phyloP scores from a whole-genome alignment of 1,140 invertebrate genomes.

The Teleopsis dalmanni region DNA sequence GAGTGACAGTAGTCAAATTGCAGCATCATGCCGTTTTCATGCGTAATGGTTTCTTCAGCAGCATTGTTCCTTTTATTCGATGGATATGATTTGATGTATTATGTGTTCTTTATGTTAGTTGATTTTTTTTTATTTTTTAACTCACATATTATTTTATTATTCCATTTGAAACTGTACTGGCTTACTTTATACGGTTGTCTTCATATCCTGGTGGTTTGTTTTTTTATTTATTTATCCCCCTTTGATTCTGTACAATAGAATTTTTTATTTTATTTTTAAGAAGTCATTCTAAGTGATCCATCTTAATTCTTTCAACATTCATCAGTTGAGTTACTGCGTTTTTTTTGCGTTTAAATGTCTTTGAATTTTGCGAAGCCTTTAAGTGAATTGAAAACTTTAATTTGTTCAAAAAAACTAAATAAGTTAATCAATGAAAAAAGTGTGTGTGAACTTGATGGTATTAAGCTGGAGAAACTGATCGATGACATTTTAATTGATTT shows the following conservation, averaged over 20 bases:
- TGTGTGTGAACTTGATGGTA: not conserved
- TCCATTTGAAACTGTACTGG: too few relatives aligned
- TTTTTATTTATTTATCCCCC: too few relatives aligned
- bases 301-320: constrained; percentile 41
- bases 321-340: constrained; percentile 20
- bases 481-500: constrained; percentile 39
- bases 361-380: constrained; percentile 42
- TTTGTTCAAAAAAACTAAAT: constrained; percentile 3
- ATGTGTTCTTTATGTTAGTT: too few relatives aligned
- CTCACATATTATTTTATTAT: too few relatives aligned
- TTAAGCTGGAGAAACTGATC: constrained; percentile 31
- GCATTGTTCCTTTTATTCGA: too few relatives aligned
- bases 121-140: too few relatives aligned
- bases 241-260: too few relatives aligned
- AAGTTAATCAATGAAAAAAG: not conserved
- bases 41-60: constrained; percentile 11
- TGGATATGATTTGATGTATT: too few relatives aligned
- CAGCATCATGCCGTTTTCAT: constrained; percentile 26
- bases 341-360: constrained; percentile 9
- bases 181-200: too few relatives aligned
- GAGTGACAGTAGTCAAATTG: constrained; percentile 35
- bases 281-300: constrained; percentile 34
- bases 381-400: not conserved
- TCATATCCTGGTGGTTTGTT: too few relatives aligned
- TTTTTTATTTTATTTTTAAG: constrained; percentile 15